Conservation (phyloP, 30 jellyfish, hydroid and myxozoan species). For the Cassiopea andromeda region DNA sequence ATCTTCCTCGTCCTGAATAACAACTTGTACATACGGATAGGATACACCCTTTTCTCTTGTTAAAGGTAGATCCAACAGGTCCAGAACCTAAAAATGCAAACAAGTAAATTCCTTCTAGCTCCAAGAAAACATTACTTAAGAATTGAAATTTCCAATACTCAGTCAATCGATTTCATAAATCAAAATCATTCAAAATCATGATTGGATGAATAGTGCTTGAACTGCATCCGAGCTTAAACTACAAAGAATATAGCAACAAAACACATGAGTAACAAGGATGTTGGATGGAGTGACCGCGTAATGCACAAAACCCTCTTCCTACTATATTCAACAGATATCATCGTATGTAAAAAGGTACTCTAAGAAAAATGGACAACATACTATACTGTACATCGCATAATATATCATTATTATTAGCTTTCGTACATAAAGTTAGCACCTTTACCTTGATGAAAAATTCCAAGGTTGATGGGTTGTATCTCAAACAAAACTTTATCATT, state of each 20-base stretch:
- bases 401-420: no score
- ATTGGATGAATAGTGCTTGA: no score
- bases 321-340: no score
- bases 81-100: constrained; percentile 69
- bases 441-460: constrained; percentile 69
- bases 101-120: neutral
- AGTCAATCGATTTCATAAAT: no score
- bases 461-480: constrained; percentile 40
- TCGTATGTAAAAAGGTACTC: no score
- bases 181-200: no score
- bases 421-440: neutral
- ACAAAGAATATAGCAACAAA: neutral
- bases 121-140: neutral
- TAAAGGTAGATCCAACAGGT: constrained; percentile 82
- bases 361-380: no score
- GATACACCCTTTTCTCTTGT: constrained; percentile 91
- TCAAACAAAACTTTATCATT: constrained; percentile 75
- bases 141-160: no score
- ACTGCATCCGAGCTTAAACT: no score
- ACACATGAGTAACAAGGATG: neutral
- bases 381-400: no score
- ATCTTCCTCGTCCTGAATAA: constrained; percentile 58
- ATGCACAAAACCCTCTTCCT: no score
- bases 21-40: constrained; percentile 86
- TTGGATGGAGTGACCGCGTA: no score